Evolutionary conservation across 2,113 vertebrate genomes (phyloP).

Genomic region (Mugil cephalus): DNA sequence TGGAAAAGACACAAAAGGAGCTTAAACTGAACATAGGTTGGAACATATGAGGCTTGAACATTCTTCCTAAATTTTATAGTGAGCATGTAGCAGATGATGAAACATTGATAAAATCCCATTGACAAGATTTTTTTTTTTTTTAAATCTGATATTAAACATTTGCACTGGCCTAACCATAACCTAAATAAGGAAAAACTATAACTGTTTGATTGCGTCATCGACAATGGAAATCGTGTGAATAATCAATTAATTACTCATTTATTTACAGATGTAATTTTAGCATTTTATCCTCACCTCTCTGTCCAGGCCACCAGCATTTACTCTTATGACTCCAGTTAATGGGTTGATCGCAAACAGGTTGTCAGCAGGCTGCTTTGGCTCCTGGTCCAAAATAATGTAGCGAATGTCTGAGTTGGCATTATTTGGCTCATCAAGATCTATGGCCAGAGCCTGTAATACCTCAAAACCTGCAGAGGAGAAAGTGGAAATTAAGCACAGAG

Average conservation of each 20-base stretch:
- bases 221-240: too few relatives aligned
- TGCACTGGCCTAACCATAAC: too few relatives aligned
- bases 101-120: too few relatives aligned
- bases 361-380: slow-evolving; percentile 47
- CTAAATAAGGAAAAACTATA: too few relatives aligned
- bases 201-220: too few relatives aligned
- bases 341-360: slow-evolving; percentile 87
- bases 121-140: too few relatives aligned
- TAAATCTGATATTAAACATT: too few relatives aligned
- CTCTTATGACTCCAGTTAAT: slow-evolving; percentile 82
- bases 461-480: slow-evolving; percentile 78
- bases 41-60: too few relatives aligned
- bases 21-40: background rate
- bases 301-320: slow-evolving; percentile 84
- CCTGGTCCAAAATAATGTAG: slow-evolving; percentile 86
- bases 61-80: too few relatives aligned
- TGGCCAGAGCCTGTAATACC: slow-evolving; percentile 86
- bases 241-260: too few relatives aligned
- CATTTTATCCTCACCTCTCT: slow-evolving; percentile 87
- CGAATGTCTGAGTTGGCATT: slow-evolving; percentile 82
- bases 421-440: slow-evolving; percentile 81
- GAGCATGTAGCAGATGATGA: too few relatives aligned
- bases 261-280: background rate
- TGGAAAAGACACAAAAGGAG: background rate
- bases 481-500: background rate